These are phyloP conservation scores for Theocolax elegans DNA, from an alignment of 1,140 invertebrate species.

Conservation along the genomic window DNA sequence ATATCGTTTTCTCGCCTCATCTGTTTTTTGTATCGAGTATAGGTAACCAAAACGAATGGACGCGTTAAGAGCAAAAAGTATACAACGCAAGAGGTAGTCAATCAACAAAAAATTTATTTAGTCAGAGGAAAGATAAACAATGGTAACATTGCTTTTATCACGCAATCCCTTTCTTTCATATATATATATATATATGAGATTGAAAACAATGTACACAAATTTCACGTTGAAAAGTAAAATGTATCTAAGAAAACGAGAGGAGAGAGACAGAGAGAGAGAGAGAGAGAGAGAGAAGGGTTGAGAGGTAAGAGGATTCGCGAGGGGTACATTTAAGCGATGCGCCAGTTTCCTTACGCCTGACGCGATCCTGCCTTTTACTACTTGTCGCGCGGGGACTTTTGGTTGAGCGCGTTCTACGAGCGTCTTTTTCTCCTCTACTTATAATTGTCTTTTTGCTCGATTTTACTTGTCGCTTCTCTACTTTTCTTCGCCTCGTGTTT, in stretches of 20 bases:
- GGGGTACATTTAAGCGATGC: not conserved
- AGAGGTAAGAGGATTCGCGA: constrained; percentile 21
- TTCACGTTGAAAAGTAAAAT: too few species aligned
- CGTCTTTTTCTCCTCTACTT: not conserved
- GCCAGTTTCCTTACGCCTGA: constrained; percentile 12
- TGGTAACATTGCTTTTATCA: too few species aligned
- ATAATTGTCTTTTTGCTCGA: constrained; percentile 32
- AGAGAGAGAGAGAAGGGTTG: not conserved
- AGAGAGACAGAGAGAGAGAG: not conserved
- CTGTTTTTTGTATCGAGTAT: not conserved
- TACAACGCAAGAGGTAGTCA: too few species aligned
- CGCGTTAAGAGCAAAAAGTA: too few species aligned
- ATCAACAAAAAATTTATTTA: too few species aligned
- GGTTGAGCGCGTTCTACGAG: not conserved
- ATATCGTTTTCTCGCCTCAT: not conserved
- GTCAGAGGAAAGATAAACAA: too few species aligned
- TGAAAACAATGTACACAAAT: too few species aligned
- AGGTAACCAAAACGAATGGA: not conserved
- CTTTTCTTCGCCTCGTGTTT: not conserved
- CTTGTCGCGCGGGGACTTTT: not conserved
- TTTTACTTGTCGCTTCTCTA: constrained; percentile 20
- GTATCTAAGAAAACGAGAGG: too few species aligned
- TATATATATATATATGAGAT: too few species aligned
- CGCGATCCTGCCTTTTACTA: constrained; percentile 28
- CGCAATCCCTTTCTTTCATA: too few species aligned